Evolutionary conservation across 37 sponge, comb jelly and placozoan genomes (phyloP), one percentile per base, ranked within the genome.

Genomic region (Oopsacas minuta): DNA sequence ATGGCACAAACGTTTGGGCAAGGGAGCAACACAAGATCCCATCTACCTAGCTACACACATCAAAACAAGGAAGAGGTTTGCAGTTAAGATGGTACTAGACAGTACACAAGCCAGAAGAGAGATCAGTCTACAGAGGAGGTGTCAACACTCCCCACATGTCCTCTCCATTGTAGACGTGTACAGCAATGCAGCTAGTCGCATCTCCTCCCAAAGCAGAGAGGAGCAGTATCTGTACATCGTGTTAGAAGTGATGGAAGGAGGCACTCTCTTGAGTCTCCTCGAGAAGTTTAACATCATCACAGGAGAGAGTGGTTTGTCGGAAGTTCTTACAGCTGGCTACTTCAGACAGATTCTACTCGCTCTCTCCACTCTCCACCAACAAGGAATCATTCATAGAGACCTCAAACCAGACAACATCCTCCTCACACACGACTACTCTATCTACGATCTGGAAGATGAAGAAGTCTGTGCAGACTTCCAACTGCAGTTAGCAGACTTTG

Each of bases 281-380:
- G 75, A 61, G 75, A n/a, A 12, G 32, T n/a, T 61, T 34, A 10
- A 12, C 22, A 12, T 46, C 51, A 46, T 17, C 51, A 46, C 51
- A 46, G 51, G 51, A 46, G 17, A 46, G 17, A 34, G 75, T 61
- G 75, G 75, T 34, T 3, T 61, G 75, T 61, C 75, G 5, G 75
- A 61, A 12, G 3, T 34, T 25, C 75, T 61, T 25, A 34, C 75
- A 61, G 75, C 75, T 61, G 75, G 3, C 75, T 61, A 61, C 75
- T 61, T 61, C 75, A 25, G 75, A 61, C 75, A 61, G 75, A 61
- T 61, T n/a, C 75, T 61, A 3, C 75, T 61, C 75, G 75, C 75
- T 34, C 75, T 61, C 75, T 61, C 75, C 75, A 61, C 75, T 5
- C 75, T 61, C 75, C 75, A 61, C 75, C 75, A 61, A 34, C 75